Conservation (phyloP, 2,113 vertebrate species). For the western clawed frog (Xenopus tropicalis) region DNA sequence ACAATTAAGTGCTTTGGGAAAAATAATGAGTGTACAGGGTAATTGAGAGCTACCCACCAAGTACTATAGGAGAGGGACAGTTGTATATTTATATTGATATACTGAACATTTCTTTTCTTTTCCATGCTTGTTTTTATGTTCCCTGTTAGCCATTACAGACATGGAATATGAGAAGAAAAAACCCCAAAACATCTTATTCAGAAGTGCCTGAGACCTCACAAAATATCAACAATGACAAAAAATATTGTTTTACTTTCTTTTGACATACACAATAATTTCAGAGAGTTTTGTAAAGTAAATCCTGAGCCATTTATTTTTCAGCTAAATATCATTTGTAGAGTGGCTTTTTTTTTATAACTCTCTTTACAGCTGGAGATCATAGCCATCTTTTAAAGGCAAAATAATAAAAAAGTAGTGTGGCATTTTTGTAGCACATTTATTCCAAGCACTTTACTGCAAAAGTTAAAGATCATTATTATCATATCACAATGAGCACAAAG, state of each 20-base stretch:
- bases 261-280: background rate
- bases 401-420: background rate
- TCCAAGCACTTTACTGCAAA: background rate
- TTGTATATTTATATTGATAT: too few species aligned
- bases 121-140: too few species aligned
- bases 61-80: too few species aligned
- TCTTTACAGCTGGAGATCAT: background rate
- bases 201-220: too few species aligned
- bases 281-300: background rate
- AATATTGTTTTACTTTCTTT: background rate
- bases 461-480: slow-evolving; percentile 3
- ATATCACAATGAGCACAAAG: background rate
- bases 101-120: too few species aligned
- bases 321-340: background rate
- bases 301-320: background rate
- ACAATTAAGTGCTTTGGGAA: too few species aligned
- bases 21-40: too few species aligned
- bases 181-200: too few species aligned
- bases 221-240: too few species aligned
- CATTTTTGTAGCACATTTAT: background rate
- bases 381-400: background rate
- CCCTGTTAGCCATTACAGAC: too few species aligned
- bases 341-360: background rate
- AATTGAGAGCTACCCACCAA: too few species aligned
- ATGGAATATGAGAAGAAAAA: too few species aligned